Base-by-base conservation (phyloP, 1,140 invertebrate species). In the Drosophila subpulchrella region DNA sequence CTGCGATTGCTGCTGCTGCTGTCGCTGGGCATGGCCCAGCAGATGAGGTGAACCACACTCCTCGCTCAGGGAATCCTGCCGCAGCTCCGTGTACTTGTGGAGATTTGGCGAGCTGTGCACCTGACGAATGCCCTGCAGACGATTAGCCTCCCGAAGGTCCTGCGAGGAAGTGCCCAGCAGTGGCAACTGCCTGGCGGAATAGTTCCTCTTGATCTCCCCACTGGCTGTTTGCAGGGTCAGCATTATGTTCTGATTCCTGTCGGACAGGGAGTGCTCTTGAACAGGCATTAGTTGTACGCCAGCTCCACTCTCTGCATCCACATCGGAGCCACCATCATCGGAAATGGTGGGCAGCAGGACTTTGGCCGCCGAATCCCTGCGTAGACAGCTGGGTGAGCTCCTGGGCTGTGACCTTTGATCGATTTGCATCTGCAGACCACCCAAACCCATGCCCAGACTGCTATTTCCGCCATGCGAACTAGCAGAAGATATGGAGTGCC, bases 21-120 rank as follows among this genome's bases (percentile, higher is more conserved):
- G 83, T 12, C 60, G 78, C 55, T 84, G 85, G 3, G 73, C 80
- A 5, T 89, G 84, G 0, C 82, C 82, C 55, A 91, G n/a, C 34
- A 91, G 59, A 34, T 91, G 82, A 6, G 90, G 85, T 0, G 90
- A 90, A 0, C 58, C 47, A 11, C 62, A 71, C 24, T 82, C 82
- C 7, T 86, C 68, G 6, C 65, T 46, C 27, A 85, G 39, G 41
- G 75, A 75, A 17, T 85, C 75, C 58, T 85, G 80, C 0, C 71
- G 61, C 57, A 86, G 13, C n/a, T 81, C 67, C 20, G 88, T 81
- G 54, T 84, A 81, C 60, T 92, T 92, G 57, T 92, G 91, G 13
- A 92, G 77, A 72, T 92, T 92, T 0, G 91, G 91, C 0, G 91
- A 91, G 6, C 91, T 92, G 54, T 92, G 91, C 63, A 92, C 91